phyloP scores from a whole-genome alignment of 1,140 invertebrate genomes.

The Apis laboriosa region DNA sequence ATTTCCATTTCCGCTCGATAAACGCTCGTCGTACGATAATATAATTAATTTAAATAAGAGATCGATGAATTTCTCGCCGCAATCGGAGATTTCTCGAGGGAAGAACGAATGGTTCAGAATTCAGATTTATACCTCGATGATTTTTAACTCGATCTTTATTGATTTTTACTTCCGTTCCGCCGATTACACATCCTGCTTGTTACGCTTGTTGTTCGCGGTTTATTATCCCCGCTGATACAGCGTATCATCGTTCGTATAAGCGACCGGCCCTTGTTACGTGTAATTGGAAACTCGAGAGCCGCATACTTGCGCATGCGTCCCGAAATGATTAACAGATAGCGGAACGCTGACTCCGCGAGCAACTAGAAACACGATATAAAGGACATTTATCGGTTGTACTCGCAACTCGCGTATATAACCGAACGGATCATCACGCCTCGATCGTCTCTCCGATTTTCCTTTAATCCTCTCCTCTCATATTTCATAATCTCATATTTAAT shows the following conservation, averaged over 20 bases:
- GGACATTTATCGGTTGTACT: conserved; percentile 27
- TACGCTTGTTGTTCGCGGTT: conserved; percentile 31
- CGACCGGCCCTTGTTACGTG: conserved; percentile 51
- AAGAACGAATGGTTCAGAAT: too few relatives aligned
- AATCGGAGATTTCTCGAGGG: too few relatives aligned
- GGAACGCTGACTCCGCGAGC: conserved; percentile 39
- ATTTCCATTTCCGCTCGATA: neutral
- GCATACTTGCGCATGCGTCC: conserved; percentile 33
- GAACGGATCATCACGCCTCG: neutral
- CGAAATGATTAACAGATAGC: conserved; percentile 52
- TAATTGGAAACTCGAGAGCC: conserved; percentile 52
- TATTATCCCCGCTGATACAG: conserved; percentile 50
- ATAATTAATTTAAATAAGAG: too few relatives aligned
- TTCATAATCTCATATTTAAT: too few relatives aligned
- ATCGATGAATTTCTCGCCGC: too few relatives aligned
- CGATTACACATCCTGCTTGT: neutral
- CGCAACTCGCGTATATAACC: too few relatives aligned
- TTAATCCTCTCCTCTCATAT: too few relatives aligned
- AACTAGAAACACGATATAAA: conserved; percentile 28
- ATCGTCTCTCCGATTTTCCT: neutral
- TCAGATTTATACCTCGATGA: too few relatives aligned
- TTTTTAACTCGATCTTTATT: too few relatives aligned
- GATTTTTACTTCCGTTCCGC: neutral
- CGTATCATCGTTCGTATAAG: conserved; percentile 28
- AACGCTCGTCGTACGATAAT: too few relatives aligned